Evolutionary conservation across 1,140 invertebrate species (phyloP).

Genomic region (Drosophila ercepeae): DNA sequence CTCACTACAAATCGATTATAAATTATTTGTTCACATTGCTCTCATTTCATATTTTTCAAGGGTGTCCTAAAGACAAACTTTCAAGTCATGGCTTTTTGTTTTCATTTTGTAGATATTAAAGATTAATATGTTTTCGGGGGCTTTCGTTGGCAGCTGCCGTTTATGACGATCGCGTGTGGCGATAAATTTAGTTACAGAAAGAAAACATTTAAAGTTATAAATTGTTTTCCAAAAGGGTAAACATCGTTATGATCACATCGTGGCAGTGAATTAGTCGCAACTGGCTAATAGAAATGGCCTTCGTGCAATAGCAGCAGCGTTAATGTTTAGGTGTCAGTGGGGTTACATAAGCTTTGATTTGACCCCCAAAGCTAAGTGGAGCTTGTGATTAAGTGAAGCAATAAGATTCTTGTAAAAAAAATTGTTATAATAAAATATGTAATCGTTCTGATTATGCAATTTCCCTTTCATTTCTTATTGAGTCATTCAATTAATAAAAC

Average conservation of each 20-base stretch:
- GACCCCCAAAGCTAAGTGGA: slow-evolving; percentile 17
- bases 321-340: slow-evolving; percentile 20
- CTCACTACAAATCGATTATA: too few species aligned
- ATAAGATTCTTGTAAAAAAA: slow-evolving; percentile 5
- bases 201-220: slow-evolving; percentile 46
- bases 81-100: slow-evolving; percentile 37
- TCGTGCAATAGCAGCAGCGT: slow-evolving; percentile 37
- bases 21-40: background rate
- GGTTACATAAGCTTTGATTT: slow-evolving; percentile 45
- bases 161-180: slow-evolving; percentile 56
- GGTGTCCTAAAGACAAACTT: slow-evolving; percentile 13
- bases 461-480: background rate
- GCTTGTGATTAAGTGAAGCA: slow-evolving; percentile 1
- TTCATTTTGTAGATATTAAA: slow-evolving; percentile 48
- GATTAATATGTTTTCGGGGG: slow-evolving; percentile 31
- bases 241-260: slow-evolving; percentile 35
- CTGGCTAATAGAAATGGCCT: slow-evolving; percentile 65
- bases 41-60: slow-evolving; percentile 18
- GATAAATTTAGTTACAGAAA: slow-evolving; percentile 45
- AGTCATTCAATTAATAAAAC: slow-evolving; percentile 15
- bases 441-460: too few species aligned
- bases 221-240: slow-evolving; percentile 45
- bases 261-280: slow-evolving; percentile 49
- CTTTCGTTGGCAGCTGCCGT: slow-evolving; percentile 35
- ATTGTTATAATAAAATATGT: background rate